Base-by-base conservation (phyloP, 2,797 vertebrate species). In the Typhlichthys eigenmanni region DNA sequence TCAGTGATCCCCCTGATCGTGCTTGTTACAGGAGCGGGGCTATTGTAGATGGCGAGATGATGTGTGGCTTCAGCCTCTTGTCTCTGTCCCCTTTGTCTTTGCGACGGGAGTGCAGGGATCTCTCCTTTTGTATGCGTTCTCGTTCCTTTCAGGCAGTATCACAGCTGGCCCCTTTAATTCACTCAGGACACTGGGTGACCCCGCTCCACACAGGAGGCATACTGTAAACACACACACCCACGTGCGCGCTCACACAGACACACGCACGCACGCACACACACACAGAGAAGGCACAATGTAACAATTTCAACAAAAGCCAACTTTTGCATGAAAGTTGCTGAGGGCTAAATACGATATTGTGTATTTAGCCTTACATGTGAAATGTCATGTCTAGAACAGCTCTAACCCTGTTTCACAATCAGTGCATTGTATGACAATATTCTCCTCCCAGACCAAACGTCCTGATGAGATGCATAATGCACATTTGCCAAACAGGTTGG, bases 81-180 rank as follows among this genome's bases (percentile, higher is more conserved):
- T 91, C 82, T 89, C 85, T 86, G 85, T 79, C 79, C 83, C 88
- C 74, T 92, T 93, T 94, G 92, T 93, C 83, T 93, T 91, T 88
- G 17, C 34, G 75, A 29, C 24, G 85, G 81, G 72, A 85, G 86
- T 47, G 47, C 74, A 65, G 80, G 77, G 89, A 88, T 88, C 88
- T 79, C 75, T 72, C 62, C 88, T 84, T 91, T 90, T 87, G 93
- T 95, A 89, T 82, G 76, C 79, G 85, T 93, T 77, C 83, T 82
- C 90, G 89, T 95, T 88, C 84, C 93, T 93, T 94, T 93, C 90
- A 93, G 87, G 90, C 85, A 86, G 94, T 94, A 95, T 95, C 96
- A 96, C 97, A 98, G 96, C 96, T 98, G 97, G 94, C 91, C 88
- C 78, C 92, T 94, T 87, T 90, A 91, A 90, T 92, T 92, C 85